Base-by-base conservation (phyloP, 2,797 vertebrate species). In the Rhabdomys pumilio region DNA sequence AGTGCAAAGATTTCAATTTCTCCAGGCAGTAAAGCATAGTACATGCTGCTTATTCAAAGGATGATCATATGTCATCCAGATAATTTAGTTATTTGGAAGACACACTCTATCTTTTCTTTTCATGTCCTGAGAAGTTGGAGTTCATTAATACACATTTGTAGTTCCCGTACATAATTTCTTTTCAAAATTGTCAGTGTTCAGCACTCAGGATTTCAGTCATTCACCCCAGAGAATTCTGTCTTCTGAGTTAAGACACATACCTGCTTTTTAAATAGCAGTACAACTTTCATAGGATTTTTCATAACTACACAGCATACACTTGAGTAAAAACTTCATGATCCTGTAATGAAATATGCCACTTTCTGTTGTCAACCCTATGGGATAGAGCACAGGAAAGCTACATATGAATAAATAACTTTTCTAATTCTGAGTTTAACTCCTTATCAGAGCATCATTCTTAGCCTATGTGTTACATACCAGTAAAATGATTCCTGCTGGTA, bases 131-230 rank as follows among this genome's bases (percentile, higher is more conserved):
- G 67, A 29, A 94, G 57, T 93, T 34, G 77, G 69, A 93, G 22
- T 90, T 44, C 29, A 81, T 92, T 95, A 83, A 53, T 86, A 59
- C 6, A 75, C 12, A 63, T 86, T 57, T 94, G 24, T 24, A 95
- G 31, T 94, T 95, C 89, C 44, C n/a, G 15, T 93, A 79, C 26
- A 79, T 92, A 88, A 73, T 91, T 96, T 94, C n/a, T 67, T 91
- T 96, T 44, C 83, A 94, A 96, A 89, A 80, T 75, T 89, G 22
- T 87, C 53, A 85, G 1, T 63, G 22, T 34, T 41, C 26, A 55
- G 79, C 80, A 90, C 44, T 94, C 26, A 69, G 31, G 29, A 80
- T 75, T 91, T 95, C 69, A 86, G 0, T 81, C 55, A 53, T 92
- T 96, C 44, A 90, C 10, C 20, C 50, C 10, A 90, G 65, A 63